These are phyloP conservation scores for Lutraria rhynchaena DNA, from an alignment of 1,140 invertebrate species.

Conservation along the genomic window DNA sequence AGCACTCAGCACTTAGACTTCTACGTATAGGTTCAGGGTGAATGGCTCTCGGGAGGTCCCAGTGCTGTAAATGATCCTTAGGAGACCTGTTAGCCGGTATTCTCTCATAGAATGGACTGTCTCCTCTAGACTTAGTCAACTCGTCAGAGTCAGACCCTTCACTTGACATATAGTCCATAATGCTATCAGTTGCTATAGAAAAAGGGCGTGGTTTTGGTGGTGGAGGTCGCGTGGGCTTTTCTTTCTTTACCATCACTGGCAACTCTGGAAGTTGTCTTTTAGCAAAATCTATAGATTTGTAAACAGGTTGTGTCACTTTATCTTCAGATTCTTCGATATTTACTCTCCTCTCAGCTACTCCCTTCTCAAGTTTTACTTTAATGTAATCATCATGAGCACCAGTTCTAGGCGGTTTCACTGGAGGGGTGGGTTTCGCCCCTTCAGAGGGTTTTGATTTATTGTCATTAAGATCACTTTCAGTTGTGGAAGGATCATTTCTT, in stretches of 20 bases:
- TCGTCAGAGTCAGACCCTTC: constrained; percentile 29
- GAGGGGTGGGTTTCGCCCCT: constrained; percentile 44
- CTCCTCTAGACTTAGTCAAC: constrained; percentile 16
- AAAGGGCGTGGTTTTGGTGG: constrained; percentile 59
- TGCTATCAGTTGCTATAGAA: constrained; percentile 59
- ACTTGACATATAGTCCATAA: constrained; percentile 43
- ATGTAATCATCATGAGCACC: constrained; percentile 69
- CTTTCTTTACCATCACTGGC: constrained; percentile 27
- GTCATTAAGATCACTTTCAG: constrained; percentile 7
- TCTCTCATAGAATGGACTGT: constrained; percentile 36
- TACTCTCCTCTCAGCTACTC: background rate
- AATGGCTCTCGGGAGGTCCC: constrained; percentile 58
- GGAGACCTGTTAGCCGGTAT: constrained; percentile 17
- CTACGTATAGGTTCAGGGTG: constrained; percentile 57
- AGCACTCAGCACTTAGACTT: constrained; percentile 66
- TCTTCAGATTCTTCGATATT: constrained; percentile 27
- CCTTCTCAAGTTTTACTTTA: constrained; percentile 45
- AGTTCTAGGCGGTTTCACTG: constrained; percentile 65
- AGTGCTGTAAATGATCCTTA: constrained; percentile 59
- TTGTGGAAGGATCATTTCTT: constrained; percentile 7
- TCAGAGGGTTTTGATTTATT: background rate
- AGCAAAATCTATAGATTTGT: constrained; percentile 9
- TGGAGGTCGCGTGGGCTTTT: constrained; percentile 63
- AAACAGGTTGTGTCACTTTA: background rate
- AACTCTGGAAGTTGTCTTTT: constrained; percentile 34